Evolutionary conservation across 1,140 invertebrate genomes (phyloP), one percentile per base, ranked within the genome.

Genomic region (Trichomalopsis sarcophagae): DNA sequence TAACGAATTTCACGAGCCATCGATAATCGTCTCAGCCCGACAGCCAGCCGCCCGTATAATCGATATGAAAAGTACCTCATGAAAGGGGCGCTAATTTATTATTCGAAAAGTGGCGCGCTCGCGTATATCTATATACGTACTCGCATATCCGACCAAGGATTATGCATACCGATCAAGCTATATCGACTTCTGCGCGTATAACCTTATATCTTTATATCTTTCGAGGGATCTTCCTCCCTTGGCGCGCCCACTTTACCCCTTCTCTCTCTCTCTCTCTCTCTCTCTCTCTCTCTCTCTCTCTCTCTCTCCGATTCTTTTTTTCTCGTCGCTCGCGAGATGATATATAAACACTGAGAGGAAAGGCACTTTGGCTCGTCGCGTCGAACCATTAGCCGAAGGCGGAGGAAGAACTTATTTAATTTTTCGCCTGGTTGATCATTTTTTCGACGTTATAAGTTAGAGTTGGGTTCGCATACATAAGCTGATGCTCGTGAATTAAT

Each of bases 341-440:
- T 30, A 73, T 30, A 73, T 73, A 33, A 73, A 73, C 17, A 73
- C 14, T 73, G 7, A 7, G 27, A 13, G 7, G 27, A 73, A 73
- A 73, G 69, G 69, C 69, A 73, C 69, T 73, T 73, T 73, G 69
- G 69, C 69, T 33, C 69, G 11, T 23, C 23, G 23, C 69, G 33
- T 73, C 33, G 27, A 36, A 33, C 27, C 69, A 73, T 73, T 73
- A 73, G 30, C 17, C 69, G 69, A 30, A 23, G 10, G 69, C 30
- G 10, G 7, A 11, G 21, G 0, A 30, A 30, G 27, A 30, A 11
- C 6, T 73, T 73, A 73, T 73, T 73, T 11, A 73, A 73, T 73
- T 73, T 71, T 71, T 71, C 69, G 14, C 69, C 23, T 71, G 23
- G 69, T 33, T 14, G 30, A 21, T 36, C 27, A 73, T 73, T 73